These are phyloP conservation scores for Peromyscus eremicus DNA, from an alignment of 2,797 vertebrate species.

Conservation along the genomic window DNA sequence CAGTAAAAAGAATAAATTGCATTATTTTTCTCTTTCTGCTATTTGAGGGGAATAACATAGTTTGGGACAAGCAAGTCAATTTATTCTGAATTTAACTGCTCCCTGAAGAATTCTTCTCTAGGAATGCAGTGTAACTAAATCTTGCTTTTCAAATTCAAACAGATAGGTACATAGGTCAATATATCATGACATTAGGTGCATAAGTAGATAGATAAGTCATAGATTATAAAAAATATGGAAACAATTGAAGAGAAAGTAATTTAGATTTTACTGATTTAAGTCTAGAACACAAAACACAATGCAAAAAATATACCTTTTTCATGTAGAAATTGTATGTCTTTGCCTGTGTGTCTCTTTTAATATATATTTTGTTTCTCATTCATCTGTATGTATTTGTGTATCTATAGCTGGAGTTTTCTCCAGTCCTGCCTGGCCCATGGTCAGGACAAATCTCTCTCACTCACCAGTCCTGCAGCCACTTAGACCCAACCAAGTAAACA, in stretches of 20 bases:
- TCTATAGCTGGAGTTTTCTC: background rate
- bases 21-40: background rate
- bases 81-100: background rate
- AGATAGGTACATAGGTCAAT: background rate
- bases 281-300: background rate
- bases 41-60: background rate
- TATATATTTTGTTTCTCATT: background rate
- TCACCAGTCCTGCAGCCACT: too few species aligned
- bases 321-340: background rate
- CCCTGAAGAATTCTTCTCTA: background rate
- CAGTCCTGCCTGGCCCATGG: too few species aligned
- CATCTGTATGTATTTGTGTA: background rate
- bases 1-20: conserved; percentile 9
- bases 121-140: background rate
- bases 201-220: background rate
- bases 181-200: background rate
- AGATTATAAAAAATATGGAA: background rate
- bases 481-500: too few species aligned
- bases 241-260: background rate
- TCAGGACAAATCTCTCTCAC: too few species aligned
- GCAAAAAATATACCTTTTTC: background rate
- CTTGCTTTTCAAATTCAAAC: background rate
- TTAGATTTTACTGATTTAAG: background rate
- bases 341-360: background rate
- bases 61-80: conserved; percentile 5